Conservation (phyloP, 53 echinoderm and acorn worm species). For the Holothuria scabra region DNA sequence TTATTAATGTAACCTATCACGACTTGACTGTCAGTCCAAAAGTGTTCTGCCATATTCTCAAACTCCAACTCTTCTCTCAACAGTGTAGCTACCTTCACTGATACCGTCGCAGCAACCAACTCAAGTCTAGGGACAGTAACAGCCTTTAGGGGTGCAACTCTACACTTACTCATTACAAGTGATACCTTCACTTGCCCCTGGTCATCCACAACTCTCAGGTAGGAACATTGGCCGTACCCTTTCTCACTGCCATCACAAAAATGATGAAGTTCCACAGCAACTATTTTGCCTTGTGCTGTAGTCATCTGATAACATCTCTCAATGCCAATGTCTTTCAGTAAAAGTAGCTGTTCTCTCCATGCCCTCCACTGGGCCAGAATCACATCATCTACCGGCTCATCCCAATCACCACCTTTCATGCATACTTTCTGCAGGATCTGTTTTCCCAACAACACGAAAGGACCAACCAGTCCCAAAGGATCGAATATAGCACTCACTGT, state of each 20-base stretch:
- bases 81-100: too few species aligned
- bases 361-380: too few species aligned
- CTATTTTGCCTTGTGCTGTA: too few species aligned
- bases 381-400: too few species aligned
- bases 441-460: constrained; percentile 41
- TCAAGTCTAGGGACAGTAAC: constrained; percentile 43
- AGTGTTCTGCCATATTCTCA: constrained; percentile 31
- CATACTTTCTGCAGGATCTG: constrained; percentile 9
- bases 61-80: too few species aligned
- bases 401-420: constrained; percentile 34
- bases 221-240: too few species aligned
- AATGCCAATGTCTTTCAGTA: constrained; percentile 21
- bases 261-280: too few species aligned
- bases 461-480: constrained; percentile 36
- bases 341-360: constrained; percentile 9
- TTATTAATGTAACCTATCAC: constrained; percentile 56
- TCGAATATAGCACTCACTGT: constrained; percentile 55
- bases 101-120: too few species aligned
- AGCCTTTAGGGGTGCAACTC: constrained; percentile 38
- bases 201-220: too few species aligned
- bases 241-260: too few species aligned
- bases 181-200: constrained; percentile 26
- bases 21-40: constrained; percentile 55
- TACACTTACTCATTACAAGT: constrained; percentile 47
- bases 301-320: too few species aligned